phyloP scores from a whole-genome alignment of 2,113 vertebrate species.

The Gopherus flavomarginatus region DNA sequence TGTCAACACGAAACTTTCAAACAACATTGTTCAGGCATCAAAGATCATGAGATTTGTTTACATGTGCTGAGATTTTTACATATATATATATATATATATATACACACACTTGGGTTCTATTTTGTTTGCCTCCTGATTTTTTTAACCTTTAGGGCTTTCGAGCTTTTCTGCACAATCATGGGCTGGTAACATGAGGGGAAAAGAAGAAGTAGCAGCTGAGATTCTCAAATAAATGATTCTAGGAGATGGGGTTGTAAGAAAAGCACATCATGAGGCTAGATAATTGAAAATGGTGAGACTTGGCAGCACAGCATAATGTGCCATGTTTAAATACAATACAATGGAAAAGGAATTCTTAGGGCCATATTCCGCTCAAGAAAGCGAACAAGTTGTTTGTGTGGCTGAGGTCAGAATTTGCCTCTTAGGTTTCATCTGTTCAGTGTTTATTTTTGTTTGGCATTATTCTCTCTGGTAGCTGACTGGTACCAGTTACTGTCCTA shows the following conservation, averaged over 20 bases:
- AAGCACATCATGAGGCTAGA: neutral
- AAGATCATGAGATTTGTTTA: neutral
- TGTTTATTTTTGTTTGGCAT: neutral
- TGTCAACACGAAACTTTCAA: neutral
- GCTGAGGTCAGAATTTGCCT: neutral
- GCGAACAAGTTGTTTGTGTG: neutral
- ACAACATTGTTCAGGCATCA: neutral
- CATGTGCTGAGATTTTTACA: neutral
- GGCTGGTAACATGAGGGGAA: neutral
- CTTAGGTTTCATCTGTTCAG: neutral
- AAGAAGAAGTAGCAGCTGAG: neutral
- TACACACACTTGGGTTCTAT: neutral
- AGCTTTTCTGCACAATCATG: neutral
- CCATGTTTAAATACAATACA: neutral
- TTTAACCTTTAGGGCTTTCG: neutral
- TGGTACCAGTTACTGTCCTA: neutral
- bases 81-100: rapidly evolving
- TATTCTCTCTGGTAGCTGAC: slow-evolving; percentile 23
- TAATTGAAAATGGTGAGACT: neutral
- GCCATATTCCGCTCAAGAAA: neutral
- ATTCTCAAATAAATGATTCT: neutral
- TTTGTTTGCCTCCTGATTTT: neutral
- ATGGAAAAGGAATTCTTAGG: neutral
- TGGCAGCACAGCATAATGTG: rapidly evolving
- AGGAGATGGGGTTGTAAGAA: neutral